Base-by-base conservation (phyloP, 1,140 invertebrate species). In the Heliconius melpomene region DNA sequence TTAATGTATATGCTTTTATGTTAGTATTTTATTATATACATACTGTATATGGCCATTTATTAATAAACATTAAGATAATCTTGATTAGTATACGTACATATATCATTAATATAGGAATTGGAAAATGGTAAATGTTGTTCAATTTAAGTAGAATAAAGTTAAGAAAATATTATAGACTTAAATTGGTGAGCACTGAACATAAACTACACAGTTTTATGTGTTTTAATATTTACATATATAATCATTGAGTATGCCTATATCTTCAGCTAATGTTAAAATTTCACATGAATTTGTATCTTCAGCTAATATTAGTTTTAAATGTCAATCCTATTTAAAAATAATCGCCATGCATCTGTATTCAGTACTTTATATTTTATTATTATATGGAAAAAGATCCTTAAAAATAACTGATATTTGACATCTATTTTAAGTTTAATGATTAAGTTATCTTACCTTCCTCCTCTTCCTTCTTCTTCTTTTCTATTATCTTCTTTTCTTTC, bases 291-390 rank as follows among this genome's bases (percentile, higher is more conserved):
- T 11, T 66, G 26, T 66, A 66, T 52, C 50, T 18, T 46, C 13
- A 16, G 13, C 3, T 46, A 46, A 46, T 46, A 1, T 52, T 7
- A 52, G 16, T 52, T 52, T 52, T 18, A 20, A 20, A 66, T 66
- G 26, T 26, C 5, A 16, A 29, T 66, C 3, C 9, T 29, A 66
- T 66, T 66, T 66, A 13, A 13, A 40, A 36, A 40, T 77, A n/a
- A 74, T 38, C 66, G 74, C 77, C 80, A 82, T 82, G 80, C 80
- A 82, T 82, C 80, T 73, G 77, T 79, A 38, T 72, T 72, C 18
- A 26, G 36, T 32, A 29, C n/a, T 57, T 57, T 23, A 57, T 23
- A 57, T 23, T 23, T 20, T 57, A 57, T n/a, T 0, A 7, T 18
- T 52, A 57, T n/a, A 57, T 23, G 8, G n/a, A 57, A 57, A 57